Conservation (phyloP, 2,113 vertebrate genomes). For the Martes martes region DNA sequence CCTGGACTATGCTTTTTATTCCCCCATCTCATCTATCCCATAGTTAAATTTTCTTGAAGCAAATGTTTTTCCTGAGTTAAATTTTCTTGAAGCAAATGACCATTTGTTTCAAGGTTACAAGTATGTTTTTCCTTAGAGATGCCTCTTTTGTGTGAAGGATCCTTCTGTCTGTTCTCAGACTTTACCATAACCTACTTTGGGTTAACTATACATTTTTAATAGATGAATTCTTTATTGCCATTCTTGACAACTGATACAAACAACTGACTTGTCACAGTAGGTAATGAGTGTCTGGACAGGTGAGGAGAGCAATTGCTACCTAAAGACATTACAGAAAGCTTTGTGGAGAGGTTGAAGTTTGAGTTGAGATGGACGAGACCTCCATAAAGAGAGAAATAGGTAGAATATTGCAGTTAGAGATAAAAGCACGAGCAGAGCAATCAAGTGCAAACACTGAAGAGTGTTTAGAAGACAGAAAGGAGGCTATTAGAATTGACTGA, state of each 20-base stretch:
- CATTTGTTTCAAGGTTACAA: not conserved
- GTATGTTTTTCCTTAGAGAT: not conserved
- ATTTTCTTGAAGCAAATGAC: not conserved
- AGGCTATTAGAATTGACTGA: not conserved
- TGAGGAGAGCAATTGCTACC: not conserved
- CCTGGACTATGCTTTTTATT: not conserved
- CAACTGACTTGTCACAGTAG: not conserved
- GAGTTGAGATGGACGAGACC: not conserved
- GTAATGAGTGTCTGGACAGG: not conserved
- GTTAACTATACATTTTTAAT: not conserved
- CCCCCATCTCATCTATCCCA: not conserved
- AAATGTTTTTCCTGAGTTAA: not conserved
- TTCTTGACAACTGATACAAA: not conserved
- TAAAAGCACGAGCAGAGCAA: not conserved
- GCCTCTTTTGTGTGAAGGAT: not conserved
- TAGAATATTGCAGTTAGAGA: not conserved
- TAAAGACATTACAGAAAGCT: not conserved
- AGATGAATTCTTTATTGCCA: not conserved
- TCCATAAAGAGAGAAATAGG: not conserved
- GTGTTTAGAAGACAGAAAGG: not conserved
- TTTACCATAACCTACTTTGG: not conserved
- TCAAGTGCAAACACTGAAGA: not conserved
- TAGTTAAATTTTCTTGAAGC: not conserved
- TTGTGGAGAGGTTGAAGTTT: not conserved
- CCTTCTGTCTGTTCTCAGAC: not conserved